Base-by-base conservation (phyloP, 2,888 invertebrate genomes). In the Pteria penguin region DNA sequence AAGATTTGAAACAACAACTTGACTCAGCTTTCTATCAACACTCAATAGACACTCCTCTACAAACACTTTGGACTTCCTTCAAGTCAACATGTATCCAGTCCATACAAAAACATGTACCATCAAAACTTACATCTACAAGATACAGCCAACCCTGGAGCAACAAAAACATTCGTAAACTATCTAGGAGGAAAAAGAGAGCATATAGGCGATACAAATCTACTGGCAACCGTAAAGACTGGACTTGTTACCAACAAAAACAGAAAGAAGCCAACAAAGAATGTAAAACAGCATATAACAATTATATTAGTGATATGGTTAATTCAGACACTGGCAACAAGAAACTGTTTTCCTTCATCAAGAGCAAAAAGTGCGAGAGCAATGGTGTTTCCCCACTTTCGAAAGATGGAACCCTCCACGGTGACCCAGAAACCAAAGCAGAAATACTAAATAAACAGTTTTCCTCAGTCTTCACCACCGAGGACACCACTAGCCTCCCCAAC, bases 301-400 rank as follows among this genome's bases (percentile, higher is more conserved):
- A 58, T 29, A 58, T 58, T 58, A 29, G 29, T 8, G 29, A 58
- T 1, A 58, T 58, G 11, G 14, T 58, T 26, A 58, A 11, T 58
- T 26, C 26, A 14, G 58, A 58, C 29, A 24, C 5, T 26, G 29
- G 58, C 58, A 58, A 58, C 58, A 58, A 58, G 24, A 58, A 60
- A n/a, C 27, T 27, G 60, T 60, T 26, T 60, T n/a, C n/a, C n/a
- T n/a, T n/a, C n/a, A 27, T 27, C 31, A 60, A 60, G 60, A 31
- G 27, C 58, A 14, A 22, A 60, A 60, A 26, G 60, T 60, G 60
- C 31, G 29, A 60, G 29, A 60, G 26, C 27, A 60, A n/a, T 26
- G 58, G 24, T 14, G 27, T n/a, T 14, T 58, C 22, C 5, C 18
- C 58, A 58, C 1, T 58, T 27, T 8, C 24, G 14, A 58, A 27